phyloP scores from a whole-genome alignment of 2,113 vertebrate species.

The Nibea albiflora region DNA sequence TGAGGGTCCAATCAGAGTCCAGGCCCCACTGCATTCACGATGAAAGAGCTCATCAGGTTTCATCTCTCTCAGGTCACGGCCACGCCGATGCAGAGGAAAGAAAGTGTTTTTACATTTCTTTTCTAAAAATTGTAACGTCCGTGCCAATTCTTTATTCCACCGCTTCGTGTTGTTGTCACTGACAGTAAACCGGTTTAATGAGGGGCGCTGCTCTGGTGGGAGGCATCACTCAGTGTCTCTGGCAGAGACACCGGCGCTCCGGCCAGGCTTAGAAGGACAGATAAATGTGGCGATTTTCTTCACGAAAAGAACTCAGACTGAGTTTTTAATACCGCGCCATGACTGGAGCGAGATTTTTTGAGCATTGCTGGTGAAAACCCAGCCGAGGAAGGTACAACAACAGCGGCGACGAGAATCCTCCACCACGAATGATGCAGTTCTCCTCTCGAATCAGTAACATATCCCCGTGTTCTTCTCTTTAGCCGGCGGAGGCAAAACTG shows the following conservation, averaged over 20 bases:
- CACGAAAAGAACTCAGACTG: constrained; percentile 30
- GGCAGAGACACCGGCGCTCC: constrained; percentile 35
- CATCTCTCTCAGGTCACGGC: background rate
- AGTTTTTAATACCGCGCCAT: constrained; percentile 7
- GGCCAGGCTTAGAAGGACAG: constrained; percentile 15
- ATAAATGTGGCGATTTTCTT: constrained; percentile 24
- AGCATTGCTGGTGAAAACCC: constrained; percentile 2
- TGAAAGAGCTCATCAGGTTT: constrained; percentile 1
- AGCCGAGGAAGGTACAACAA: background rate
- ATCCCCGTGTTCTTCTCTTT: background rate
- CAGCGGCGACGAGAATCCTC: background rate
- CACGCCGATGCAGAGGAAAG: background rate
- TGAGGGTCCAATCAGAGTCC: background rate
- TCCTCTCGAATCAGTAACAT: background rate
- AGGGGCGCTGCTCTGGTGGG: constrained; percentile 14
- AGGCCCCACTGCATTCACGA: background rate
- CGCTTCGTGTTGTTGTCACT: constrained; percentile 4
- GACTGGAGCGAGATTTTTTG: constrained; percentile 8
- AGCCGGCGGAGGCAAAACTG: background rate
- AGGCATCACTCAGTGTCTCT: constrained; percentile 35
- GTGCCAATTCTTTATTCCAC: background rate
- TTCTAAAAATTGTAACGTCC: background rate
- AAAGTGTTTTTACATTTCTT: background rate
- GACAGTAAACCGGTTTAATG: constrained; percentile 9
- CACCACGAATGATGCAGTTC: background rate